Conservation (phyloP, 2,888 invertebrate species). For the Allygus modestus region DNA sequence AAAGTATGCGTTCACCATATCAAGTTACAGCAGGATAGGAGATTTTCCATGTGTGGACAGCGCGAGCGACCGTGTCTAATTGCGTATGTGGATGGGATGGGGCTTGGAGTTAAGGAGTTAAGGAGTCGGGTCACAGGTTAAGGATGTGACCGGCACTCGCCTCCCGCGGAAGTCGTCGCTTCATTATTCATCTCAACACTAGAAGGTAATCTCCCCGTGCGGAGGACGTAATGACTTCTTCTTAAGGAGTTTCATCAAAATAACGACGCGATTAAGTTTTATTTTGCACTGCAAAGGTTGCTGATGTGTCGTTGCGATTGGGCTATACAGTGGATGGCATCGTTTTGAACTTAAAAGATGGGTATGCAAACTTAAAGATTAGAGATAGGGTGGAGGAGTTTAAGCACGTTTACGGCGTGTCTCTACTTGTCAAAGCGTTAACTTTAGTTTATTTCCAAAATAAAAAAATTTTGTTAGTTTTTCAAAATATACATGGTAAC, state of each 20-base stretch:
- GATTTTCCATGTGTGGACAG: too few relatives aligned
- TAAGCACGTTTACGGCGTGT: too few relatives aligned
- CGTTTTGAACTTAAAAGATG: too few relatives aligned
- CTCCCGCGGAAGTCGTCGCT: constrained; percentile 18
- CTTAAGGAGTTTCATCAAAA: constrained; percentile 51
- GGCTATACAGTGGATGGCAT: too few relatives aligned
- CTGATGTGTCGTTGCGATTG: not conserved
- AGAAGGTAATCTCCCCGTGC: constrained; percentile 19
- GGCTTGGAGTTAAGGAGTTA: not conserved
- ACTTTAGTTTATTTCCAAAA: too few relatives aligned
- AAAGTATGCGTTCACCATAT: too few relatives aligned
- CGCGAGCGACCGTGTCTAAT: not conserved
- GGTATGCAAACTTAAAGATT: too few relatives aligned
- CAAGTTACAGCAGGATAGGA: too few relatives aligned
- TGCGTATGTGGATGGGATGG: not conserved
- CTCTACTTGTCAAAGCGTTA: too few relatives aligned
- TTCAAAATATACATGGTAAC: too few relatives aligned
- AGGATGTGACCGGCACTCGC: constrained; percentile 47
- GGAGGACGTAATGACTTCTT: constrained; percentile 46
- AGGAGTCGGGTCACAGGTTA: constrained; percentile 38
- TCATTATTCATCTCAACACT: constrained; percentile 56
- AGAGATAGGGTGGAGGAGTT: too few relatives aligned
- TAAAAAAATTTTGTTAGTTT: too few relatives aligned
- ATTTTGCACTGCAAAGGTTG: constrained; percentile 3
- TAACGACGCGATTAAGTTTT: constrained; percentile 47